Base-by-base conservation (phyloP, 2,888 invertebrate species). In the Dimorphilus gyrociliatus region DNA sequence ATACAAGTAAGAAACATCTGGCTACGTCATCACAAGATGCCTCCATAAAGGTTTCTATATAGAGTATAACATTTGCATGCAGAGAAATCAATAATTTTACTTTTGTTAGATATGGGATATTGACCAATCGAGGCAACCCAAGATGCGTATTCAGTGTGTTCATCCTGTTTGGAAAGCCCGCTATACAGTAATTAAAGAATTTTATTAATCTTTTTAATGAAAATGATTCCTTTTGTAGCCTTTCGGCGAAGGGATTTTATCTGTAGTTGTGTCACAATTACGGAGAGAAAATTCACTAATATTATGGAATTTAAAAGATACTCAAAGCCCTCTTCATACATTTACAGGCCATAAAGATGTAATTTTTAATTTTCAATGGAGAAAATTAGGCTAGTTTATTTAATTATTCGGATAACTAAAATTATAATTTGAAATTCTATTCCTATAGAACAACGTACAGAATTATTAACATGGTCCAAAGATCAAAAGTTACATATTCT, bases 311-410 rank as follows among this genome's bases (percentile, higher is more conserved):
- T 38, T 40, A 5, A 47, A 43, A 27, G 47, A 53, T 33, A 41
- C 50, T 19, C 39, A 46, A 3, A 45, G 77, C 23, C 77, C 85
- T 2, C 76, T 85, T 25, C 84, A 86, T 54, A 80, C 84, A 17
- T 78, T 88, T 58, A 77, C 81, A n/a, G 88, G 88, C 0, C 88
- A 90, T 51, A 78, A 80, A 5, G 88, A 90, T 65, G 84, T 85
- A 25, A 82, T 92, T 4, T 69, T 88, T 35, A 88, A 90, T 51
- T 90, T 90, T 71, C 82, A 84, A 40, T 90, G 88, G 88, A 71
- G 84, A 30, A 77, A 78, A 38, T 47, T 50, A 32, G 35, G 38
- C n/a, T n/a, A n/a, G n/a, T n/a, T n/a, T n/a, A n/a, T n/a, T n/a
- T n/a, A n/a, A n/a, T n/a, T n/a, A n/a, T n/a, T n/a, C n/a, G n/a